phyloP scores from a whole-genome alignment of 2,888 invertebrate species.

The Carcina quercana region DNA sequence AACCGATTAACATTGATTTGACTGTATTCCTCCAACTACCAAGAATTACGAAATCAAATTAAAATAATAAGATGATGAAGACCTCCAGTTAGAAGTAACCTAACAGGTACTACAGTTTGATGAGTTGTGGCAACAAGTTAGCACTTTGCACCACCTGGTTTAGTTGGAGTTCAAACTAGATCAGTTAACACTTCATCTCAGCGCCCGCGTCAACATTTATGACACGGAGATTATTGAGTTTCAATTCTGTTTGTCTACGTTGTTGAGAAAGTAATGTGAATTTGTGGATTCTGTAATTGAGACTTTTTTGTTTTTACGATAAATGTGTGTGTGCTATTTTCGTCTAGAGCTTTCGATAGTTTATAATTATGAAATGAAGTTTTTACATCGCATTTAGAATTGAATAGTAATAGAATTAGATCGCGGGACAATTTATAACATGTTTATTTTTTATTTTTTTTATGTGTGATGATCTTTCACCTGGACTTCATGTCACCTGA shows the following conservation, averaged over 20 bases:
- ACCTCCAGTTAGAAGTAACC: slow-evolving; percentile 24
- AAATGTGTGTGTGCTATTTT: too few species aligned
- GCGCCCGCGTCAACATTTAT: slow-evolving; percentile 45
- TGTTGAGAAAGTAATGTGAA: not conserved
- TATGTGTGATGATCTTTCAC: too few species aligned
- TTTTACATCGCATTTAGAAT: too few species aligned
- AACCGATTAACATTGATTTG: too few species aligned
- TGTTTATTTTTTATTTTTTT: too few species aligned
- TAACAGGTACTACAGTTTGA: slow-evolving; percentile 31
- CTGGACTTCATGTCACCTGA: too few species aligned
- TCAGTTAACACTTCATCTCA: slow-evolving; percentile 53
- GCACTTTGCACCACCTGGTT: slow-evolving; percentile 37
- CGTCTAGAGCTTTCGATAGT: too few species aligned
- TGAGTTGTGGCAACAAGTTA: slow-evolving; percentile 44
- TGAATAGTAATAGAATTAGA: too few species aligned
- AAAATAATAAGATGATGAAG: slow-evolving; percentile 25
- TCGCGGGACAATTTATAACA: too few species aligned
- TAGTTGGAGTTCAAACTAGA: slow-evolving; percentile 49
- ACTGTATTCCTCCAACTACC: not conserved
- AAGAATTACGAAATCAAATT: slow-evolving; percentile 7
- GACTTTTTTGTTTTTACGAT: not conserved
- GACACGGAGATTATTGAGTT: slow-evolving; percentile 37
- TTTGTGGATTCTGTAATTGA: not conserved
- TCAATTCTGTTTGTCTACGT: slow-evolving; percentile 25
- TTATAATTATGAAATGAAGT: too few species aligned